Evolutionary conservation across 2,113 vertebrate species (phyloP).

Genomic region (Gorsachius goisagi): DNA sequence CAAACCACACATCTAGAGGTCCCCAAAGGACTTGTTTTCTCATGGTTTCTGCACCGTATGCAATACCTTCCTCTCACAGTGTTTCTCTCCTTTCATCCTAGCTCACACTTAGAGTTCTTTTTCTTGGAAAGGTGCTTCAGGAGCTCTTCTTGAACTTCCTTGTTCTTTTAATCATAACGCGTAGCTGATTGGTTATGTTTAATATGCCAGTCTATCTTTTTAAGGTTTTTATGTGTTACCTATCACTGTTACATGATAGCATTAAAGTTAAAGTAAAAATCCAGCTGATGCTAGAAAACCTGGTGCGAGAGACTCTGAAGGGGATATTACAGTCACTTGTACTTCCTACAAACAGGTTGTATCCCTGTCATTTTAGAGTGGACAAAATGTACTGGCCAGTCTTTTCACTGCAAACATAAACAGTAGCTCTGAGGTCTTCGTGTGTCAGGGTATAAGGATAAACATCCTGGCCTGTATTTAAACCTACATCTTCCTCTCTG

Average conservation of each 20-base stretch:
- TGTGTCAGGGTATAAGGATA: background rate
- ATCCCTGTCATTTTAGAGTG: background rate
- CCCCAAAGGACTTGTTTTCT: constrained; percentile 43
- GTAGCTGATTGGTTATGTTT: background rate
- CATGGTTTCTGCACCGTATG: background rate
- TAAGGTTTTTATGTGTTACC: background rate
- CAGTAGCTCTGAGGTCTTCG: background rate
- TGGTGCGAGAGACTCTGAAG: background rate
- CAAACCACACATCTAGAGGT: constrained; percentile 38
- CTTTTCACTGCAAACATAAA: background rate
- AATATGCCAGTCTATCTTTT: background rate
- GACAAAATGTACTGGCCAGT: background rate
- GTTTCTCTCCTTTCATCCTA: background rate
- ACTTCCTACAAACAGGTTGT: background rate
- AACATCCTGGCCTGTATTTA: background rate
- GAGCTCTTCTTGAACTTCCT: background rate
- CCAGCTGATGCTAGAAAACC: background rate
- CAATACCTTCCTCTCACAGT: background rate
- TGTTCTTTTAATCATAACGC: background rate
- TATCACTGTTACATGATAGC: background rate
- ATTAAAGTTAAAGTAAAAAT: background rate
- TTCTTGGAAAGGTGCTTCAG: background rate
- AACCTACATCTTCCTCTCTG: constrained; percentile 4
- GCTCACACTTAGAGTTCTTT: background rate
- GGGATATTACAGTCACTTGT: background rate